phyloP scores from a whole-genome alignment of 2,888 invertebrate species.

The Bhutanitis thaidina region DNA sequence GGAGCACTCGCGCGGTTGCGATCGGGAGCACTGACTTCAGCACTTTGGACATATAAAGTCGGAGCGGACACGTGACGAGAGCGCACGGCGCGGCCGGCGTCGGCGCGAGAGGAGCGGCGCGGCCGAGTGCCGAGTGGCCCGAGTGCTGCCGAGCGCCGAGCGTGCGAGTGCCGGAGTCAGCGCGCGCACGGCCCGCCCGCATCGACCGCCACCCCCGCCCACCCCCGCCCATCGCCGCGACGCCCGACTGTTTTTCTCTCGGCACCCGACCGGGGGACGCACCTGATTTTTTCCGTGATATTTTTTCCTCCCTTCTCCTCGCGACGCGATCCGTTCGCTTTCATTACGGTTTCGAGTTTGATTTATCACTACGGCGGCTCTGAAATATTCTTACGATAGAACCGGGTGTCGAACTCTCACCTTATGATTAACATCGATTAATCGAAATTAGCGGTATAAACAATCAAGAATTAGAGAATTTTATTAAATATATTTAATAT shows the following conservation, averaged over 20 bases:
- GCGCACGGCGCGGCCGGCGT: constrained; percentile 71
- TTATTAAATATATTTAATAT: constrained; percentile 11
- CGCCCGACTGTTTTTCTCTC: constrained; percentile 76
- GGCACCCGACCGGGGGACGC: constrained; percentile 75
- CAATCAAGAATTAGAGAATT: constrained; percentile 24
- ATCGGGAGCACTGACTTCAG: constrained; percentile 75
- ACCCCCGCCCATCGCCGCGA: constrained; percentile 54
- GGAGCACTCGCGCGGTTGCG: constrained; percentile 73
- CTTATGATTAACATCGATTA: constrained; percentile 75
- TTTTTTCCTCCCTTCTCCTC: constrained; percentile 78
- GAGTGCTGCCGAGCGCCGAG: constrained; percentile 50
- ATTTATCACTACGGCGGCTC: constrained; percentile 77
- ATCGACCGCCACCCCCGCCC: constrained; percentile 65
- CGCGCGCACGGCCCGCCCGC: constrained; percentile 59
- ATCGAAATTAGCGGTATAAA: constrained; percentile 41
- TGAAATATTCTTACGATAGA: constrained; percentile 75
- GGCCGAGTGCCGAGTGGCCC: constrained; percentile 56
- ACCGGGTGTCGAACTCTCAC: constrained; percentile 72
- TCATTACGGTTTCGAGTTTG: constrained; percentile 80
- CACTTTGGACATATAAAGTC: constrained; percentile 76
- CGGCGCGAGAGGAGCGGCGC: constrained; percentile 67
- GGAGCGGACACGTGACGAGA: constrained; percentile 54
- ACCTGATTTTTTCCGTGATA: constrained; percentile 81
- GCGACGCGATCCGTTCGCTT: constrained; percentile 80
- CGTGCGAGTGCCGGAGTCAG: constrained; percentile 56